Percentiles rank a stretch among this genome's conserved stretches.
These are phyloP conservation scores for Athene noctua DNA, from an alignment of 2,113 vertebrate species.

Conservation along the genomic window DNA sequence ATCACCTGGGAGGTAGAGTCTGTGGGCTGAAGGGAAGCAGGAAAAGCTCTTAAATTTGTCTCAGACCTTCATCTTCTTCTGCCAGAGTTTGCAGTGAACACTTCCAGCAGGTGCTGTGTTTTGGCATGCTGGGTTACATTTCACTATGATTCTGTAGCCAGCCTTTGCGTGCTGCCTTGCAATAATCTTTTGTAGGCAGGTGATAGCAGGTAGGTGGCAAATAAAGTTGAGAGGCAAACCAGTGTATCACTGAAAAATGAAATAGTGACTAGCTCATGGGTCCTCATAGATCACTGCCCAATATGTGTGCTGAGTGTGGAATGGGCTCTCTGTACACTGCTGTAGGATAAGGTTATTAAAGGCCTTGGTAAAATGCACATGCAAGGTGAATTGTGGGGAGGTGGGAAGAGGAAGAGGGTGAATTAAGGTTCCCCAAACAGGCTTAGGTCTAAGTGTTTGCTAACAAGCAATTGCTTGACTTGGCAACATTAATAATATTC, in stretches of 20 bases:
- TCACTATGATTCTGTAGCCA: background rate
- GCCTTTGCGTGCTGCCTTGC: background rate
- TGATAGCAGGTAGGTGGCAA: background rate
- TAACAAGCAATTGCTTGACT: conserved; percentile 9
- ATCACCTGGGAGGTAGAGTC: background rate
- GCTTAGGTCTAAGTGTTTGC: conserved; percentile 27
- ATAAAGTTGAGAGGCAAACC: background rate
- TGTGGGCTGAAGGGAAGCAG: background rate
- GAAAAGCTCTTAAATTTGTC: background rate
- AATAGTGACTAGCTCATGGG: background rate
- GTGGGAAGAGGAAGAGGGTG: background rate
- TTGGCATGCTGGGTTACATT: background rate
- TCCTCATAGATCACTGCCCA: background rate
- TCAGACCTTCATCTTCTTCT: background rate
- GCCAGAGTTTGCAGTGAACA: background rate
- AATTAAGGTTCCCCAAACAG: conserved; percentile 11
- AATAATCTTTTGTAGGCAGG: background rate
- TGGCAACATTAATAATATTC: conserved; percentile 45
- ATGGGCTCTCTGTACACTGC: background rate
- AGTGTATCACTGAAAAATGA: background rate
- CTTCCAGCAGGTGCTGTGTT: background rate
- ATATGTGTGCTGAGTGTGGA: background rate
- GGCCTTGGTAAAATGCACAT: background rate
- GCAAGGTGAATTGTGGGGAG: background rate
- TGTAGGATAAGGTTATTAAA: background rate